Evolutionary conservation across 2,888 invertebrate species (phyloP), one percentile per base, ranked within the genome.

Genomic region (Synergus umbraculus): DNA sequence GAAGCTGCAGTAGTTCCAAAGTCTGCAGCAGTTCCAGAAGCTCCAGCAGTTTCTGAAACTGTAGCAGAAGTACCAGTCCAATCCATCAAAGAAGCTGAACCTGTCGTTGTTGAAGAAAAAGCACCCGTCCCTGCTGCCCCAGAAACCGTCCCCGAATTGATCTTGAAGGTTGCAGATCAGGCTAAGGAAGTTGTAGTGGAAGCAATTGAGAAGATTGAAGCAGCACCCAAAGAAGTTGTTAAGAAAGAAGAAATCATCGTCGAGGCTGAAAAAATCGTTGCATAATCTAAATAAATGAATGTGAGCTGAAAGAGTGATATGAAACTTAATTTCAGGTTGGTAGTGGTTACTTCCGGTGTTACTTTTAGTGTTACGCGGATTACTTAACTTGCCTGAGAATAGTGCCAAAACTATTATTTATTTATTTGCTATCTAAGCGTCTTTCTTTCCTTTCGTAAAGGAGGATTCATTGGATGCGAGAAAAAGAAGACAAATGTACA

Each of bases 111-210:
- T 37, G 37, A 37, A 37, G 37, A 37, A 37, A 37, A 37, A 37
- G 37, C 0, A 37, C 0, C 37, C 37, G 5, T 83, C 79, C 69
- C 82, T 18, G n/a, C 76, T 44, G 76, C 73, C 60, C 64, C 83
- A 22, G 84, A 81, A 43, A 91, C 92, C 79, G 92, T 93, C 1
- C 93, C 93, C 1, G 93, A 93, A 85, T 89, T 93, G 0, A 93
- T 94, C 67, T 85, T 93, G 86, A 92, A 93, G 1, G 84, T 88
- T 13, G 88, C 89, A 46, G 93, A 93, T 79, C 90, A 87, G 2
- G 82, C 81, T 10, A 83, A 86, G 13, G 83, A 85, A 43, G 60
- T 80, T 18, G 76, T 76, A 2, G 76, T 84, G 5, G 82, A 82
- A 37, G 78, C 37, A 12, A 80, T 46, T 13, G 78, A 79, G 58